phyloP scores from a whole-genome alignment of 2,888 invertebrate genomes.

The Eupelmus urozonus region DNA sequence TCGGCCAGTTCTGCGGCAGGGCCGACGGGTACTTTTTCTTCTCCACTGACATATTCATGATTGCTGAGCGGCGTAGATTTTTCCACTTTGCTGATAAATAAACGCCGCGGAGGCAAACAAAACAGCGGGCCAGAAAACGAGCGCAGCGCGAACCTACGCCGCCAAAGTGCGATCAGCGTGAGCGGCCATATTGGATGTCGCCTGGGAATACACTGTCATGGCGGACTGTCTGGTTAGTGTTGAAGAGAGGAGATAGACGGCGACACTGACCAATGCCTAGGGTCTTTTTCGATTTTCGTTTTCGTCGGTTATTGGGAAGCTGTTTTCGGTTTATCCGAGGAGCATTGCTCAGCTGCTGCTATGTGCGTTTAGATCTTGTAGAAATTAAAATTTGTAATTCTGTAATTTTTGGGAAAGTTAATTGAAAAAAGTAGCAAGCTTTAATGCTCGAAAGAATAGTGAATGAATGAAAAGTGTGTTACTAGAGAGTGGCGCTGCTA shows the following conservation, averaged over 20 bases:
- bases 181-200: conserved; percentile 40
- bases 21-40: conserved; percentile 74
- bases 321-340: no score
- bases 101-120: background rate
- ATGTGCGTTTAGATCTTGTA: no score
- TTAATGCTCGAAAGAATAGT: no score
- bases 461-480: no score
- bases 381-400: no score
- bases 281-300: background rate
- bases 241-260: no score
- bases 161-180: conserved; percentile 8
- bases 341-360: no score
- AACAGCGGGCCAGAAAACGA: background rate
- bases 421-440: no score
- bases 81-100: background rate
- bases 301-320: no score
- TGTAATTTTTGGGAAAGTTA: no score
- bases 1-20: conserved; percentile 73
- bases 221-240: background rate
- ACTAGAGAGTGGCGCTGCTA: no score
- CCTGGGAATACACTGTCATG: conserved; percentile 81
- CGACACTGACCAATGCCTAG: background rate
- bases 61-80: background rate
- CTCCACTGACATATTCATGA: conserved; percentile 75
- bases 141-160: background rate